Conservation (phyloP, 2,888 invertebrate genomes). For the Nudaria mundana region DNA sequence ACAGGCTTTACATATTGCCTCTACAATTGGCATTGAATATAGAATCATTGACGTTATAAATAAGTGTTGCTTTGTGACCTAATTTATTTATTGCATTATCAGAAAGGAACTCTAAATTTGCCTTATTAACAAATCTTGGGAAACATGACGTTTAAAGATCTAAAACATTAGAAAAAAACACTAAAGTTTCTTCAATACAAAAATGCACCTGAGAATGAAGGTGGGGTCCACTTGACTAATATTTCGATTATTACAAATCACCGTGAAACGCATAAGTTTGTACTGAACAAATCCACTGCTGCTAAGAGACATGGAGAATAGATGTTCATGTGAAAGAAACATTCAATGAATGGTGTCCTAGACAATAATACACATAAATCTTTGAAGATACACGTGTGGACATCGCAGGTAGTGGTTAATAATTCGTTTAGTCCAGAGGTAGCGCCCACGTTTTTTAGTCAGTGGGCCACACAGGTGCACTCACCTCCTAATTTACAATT, state of each 20-base stretch:
- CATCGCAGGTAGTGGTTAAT: slow-evolving; percentile 76
- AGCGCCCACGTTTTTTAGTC: slow-evolving; percentile 73
- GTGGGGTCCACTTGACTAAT: slow-evolving; percentile 78
- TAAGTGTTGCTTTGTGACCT: too few relatives aligned
- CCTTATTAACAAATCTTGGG: slow-evolving; percentile 72
- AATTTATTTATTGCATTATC: neutral
- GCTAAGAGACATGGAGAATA: neutral
- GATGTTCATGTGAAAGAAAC: slow-evolving; percentile 5
- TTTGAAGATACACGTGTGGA: slow-evolving; percentile 40
- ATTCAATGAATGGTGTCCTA: slow-evolving; percentile 36
- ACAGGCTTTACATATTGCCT: too few relatives aligned
- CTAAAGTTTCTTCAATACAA: slow-evolving; percentile 75
- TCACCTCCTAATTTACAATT: slow-evolving; percentile 74
- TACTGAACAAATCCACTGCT: slow-evolving; percentile 34
- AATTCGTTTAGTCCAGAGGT: slow-evolving; percentile 77
- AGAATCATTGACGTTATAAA: too few relatives aligned
- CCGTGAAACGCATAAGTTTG: slow-evolving; percentile 36
- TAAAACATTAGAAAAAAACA: slow-evolving; percentile 71
- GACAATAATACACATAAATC: slow-evolving; percentile 11
- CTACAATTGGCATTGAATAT: too few relatives aligned
- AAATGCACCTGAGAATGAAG: slow-evolving; percentile 81
- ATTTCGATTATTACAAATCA: slow-evolving; percentile 72
- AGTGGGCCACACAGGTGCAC: slow-evolving; percentile 77
- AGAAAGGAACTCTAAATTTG: slow-evolving; percentile 48
- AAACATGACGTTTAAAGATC: slow-evolving; percentile 67